These are phyloP conservation scores for Lepus oiostolus DNA, from an alignment of 2,797 vertebrate species.

Conservation along the genomic window DNA sequence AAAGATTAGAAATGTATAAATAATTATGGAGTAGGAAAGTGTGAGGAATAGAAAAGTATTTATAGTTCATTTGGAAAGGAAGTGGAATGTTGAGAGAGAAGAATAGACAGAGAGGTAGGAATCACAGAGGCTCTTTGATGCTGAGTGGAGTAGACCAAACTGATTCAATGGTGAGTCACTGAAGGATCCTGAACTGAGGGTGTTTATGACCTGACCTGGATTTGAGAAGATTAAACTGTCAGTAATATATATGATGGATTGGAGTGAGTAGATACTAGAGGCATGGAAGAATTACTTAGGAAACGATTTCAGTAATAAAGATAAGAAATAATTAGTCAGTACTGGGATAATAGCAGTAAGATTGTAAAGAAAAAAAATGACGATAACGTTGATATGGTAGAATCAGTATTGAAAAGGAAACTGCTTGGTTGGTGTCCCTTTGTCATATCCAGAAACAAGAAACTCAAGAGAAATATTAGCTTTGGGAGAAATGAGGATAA, in stretches of 20 bases:
- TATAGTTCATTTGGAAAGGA: not conserved
- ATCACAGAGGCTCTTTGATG: not conserved
- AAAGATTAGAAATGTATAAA: too few species aligned
- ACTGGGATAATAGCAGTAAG: not conserved
- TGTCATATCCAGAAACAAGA: not conserved
- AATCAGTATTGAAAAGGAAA: not conserved
- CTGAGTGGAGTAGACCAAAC: not conserved
- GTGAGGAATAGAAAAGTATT: not conserved
- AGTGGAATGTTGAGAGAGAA: not conserved
- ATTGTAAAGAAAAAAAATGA: not conserved
- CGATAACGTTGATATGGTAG: not conserved
- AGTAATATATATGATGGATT: not conserved
- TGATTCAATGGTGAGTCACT: not conserved
- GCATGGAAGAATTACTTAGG: not conserved
- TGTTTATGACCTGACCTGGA: conserved; percentile 23
- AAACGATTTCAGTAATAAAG: conserved; percentile 18
- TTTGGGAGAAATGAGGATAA: not conserved
- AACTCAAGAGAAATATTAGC: not conserved
- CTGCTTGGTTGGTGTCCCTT: not conserved
- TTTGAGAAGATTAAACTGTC: conserved; percentile 49
- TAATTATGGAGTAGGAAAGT: not conserved
- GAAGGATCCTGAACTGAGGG: conserved; percentile 6
- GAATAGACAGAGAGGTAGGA: not conserved
- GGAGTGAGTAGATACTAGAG: not conserved
- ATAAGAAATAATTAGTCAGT: conserved; percentile 2